Evolutionary conservation across 2,888 invertebrate species (phyloP), one percentile per base, ranked within the genome.

Genomic region (Pediacus dermestoides): DNA sequence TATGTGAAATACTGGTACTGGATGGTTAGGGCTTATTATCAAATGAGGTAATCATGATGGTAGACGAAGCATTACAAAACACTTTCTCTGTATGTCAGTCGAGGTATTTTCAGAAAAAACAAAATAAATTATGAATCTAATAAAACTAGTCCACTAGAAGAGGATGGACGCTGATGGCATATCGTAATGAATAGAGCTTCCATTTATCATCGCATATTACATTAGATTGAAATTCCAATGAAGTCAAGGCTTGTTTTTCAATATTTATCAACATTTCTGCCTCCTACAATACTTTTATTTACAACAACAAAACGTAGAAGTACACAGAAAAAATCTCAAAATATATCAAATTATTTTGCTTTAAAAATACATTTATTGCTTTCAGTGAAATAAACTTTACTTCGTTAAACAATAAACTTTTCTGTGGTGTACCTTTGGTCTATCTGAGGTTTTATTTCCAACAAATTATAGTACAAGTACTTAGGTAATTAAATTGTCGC

Each of bases 401-500:
- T n/a, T n/a, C n/a, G n/a, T n/a, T n/a, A n/a, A n/a, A n/a, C n/a
- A n/a, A n/a, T n/a, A n/a, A n/a, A n/a, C n/a, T n/a, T n/a, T n/a
- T n/a, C n/a, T n/a, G n/a, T n/a, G n/a, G n/a, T n/a, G n/a, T n/a
- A n/a, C n/a, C n/a, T n/a, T n/a, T n/a, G n/a, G n/a, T n/a, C n/a
- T n/a, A n/a, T n/a, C n/a, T n/a, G n/a, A n/a, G n/a, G n/a, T n/a
- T n/a, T n/a, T n/a, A n/a, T n/a, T n/a, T n/a, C n/a, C n/a, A n/a
- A n/a, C 26, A 4, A 26, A 26, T 26, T n/a, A n/a, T 11, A 11
- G 11, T 26, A 9, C n/a, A n/a, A n/a, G n/a, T n/a, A n/a, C n/a
- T n/a, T 8, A 25, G 25, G 25, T 30, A 42, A 42, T 42, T 42
- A 42, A 34, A 34, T 14, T 34, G 42, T 39, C 42, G 32, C 28